A percentile compares a stretch with the other conserved stretches of the same genome.
Evolutionary conservation across 1,140 invertebrate genomes (phyloP).

Genomic region (Leptoteleia sp.): DNA sequence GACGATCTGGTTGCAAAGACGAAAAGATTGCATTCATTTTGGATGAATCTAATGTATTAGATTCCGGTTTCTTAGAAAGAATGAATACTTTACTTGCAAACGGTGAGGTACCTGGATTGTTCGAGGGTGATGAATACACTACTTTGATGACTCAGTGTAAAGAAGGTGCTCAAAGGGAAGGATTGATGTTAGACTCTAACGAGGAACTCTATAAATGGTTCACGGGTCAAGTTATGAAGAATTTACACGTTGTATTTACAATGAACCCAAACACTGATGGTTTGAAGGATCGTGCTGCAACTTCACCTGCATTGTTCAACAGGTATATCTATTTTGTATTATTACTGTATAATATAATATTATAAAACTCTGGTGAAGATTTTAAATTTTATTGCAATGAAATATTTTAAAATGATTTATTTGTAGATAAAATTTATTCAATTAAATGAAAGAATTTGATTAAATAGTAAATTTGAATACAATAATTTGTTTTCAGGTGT

Average conservation of each 20-base stretch:
- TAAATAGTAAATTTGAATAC: too few relatives aligned
- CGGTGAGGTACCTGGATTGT: conserved; percentile 97
- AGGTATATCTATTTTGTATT: conserved; percentile 88
- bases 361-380: too few relatives aligned
- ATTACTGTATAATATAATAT: too few relatives aligned
- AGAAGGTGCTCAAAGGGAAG: conserved; percentile 98
- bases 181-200: conserved; percentile 98
- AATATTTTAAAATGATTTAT: too few relatives aligned
- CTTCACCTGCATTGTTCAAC: conserved; percentile 99
- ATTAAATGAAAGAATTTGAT: too few relatives aligned
- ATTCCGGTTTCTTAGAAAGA: conserved; percentile 98
- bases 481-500: conserved; percentile 84
- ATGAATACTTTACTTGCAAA: conserved; percentile 99
- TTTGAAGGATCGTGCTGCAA: conserved; percentile 98
- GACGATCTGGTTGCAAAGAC: conserved; percentile 97
- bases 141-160: conserved; percentile 99
- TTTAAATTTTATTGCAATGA: too few relatives aligned
- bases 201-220: conserved; percentile 99
- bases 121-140: conserved; percentile 98
- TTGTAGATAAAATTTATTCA: too few relatives aligned
- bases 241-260: conserved; percentile 99
- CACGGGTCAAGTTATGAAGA: conserved; percentile 98
- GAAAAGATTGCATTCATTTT: conserved; percentile 99
- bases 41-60: conserved; percentile 99
- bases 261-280: conserved; percentile 99